Conservation (phyloP, 2,888 invertebrate species). For the Choristoneura rosaceana region DNA sequence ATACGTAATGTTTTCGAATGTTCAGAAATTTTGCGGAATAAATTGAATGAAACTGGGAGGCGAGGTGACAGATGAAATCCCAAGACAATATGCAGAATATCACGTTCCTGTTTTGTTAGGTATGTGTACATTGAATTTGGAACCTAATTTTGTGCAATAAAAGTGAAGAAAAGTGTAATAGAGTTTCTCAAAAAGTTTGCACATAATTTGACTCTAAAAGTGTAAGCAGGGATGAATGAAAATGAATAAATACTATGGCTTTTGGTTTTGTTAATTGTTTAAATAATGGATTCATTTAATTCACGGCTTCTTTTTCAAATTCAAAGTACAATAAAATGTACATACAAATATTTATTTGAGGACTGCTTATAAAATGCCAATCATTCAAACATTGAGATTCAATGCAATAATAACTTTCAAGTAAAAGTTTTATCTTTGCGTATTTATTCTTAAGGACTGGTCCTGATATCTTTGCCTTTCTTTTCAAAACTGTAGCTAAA, state of each 20-base stretch:
- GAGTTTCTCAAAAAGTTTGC: too few relatives aligned
- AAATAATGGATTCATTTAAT: too few relatives aligned
- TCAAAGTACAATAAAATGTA: too few relatives aligned
- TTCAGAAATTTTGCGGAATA: not conserved
- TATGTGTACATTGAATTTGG: not conserved
- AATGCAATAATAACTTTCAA: not conserved
- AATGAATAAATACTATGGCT: too few relatives aligned
- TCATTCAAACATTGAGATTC: not conserved
- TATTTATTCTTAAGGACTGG: not conserved
- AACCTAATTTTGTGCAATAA: not conserved
- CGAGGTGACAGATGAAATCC: conserved; percentile 3
- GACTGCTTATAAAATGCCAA: too few relatives aligned
- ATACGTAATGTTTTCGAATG: not conserved
- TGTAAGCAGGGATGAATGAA: too few relatives aligned
- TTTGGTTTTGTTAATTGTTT: too few relatives aligned
- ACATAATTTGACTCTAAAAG: too few relatives aligned
- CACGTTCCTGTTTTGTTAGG: not conserved
- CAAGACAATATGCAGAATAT: conserved; percentile 3
- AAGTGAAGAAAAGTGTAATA: not conserved
- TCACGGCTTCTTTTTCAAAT: too few relatives aligned
- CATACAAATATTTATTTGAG: too few relatives aligned
- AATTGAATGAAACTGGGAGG: conserved; percentile 1
- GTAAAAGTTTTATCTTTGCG: not conserved
- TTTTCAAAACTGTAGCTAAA: not conserved
- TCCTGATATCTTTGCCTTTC: not conserved